Evolutionary conservation across 2,888 invertebrate genomes (phyloP).

Genomic region (Euplexia lucipara): DNA sequence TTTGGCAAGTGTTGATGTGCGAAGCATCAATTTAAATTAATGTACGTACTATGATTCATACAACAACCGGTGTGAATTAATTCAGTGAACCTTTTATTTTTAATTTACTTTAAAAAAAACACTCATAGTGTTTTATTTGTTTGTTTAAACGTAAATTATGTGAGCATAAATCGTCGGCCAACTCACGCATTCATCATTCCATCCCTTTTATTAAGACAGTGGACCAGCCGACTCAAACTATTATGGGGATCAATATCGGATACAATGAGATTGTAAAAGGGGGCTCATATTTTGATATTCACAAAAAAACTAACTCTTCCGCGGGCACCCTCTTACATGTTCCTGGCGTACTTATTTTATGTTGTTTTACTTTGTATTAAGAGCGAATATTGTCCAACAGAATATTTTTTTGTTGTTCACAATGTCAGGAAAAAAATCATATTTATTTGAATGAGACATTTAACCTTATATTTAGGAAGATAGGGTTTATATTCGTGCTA

Average conservation of each 20-base stretch:
- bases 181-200: constrained; percentile 77
- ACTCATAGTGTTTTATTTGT: constrained; percentile 45
- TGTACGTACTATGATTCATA: constrained; percentile 59
- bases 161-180: constrained; percentile 68
- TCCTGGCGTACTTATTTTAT: constrained; percentile 64
- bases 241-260: constrained; percentile 90
- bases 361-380: constrained; percentile 75
- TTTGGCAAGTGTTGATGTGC: constrained; percentile 63
- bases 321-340: constrained; percentile 74
- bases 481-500: constrained; percentile 73
- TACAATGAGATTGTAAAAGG: constrained; percentile 90
- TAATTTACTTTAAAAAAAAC: constrained; percentile 46
- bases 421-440: constrained; percentile 80
- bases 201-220: constrained; percentile 87
- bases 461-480: constrained; percentile 64
- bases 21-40: constrained; percentile 64
- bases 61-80: constrained; percentile 52
- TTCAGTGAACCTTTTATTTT: constrained; percentile 52
- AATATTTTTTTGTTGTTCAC: constrained; percentile 83
- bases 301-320: constrained; percentile 90
- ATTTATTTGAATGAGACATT: constrained; percentile 61
- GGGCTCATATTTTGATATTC: constrained; percentile 91
- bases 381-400: constrained; percentile 78
- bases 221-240: constrained; percentile 87
- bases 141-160: constrained; percentile 59